Evolutionary conservation across 2,797 vertebrate genomes (phyloP), one percentile per base, ranked within the genome.

Genomic region (Argya squamiceps): DNA sequence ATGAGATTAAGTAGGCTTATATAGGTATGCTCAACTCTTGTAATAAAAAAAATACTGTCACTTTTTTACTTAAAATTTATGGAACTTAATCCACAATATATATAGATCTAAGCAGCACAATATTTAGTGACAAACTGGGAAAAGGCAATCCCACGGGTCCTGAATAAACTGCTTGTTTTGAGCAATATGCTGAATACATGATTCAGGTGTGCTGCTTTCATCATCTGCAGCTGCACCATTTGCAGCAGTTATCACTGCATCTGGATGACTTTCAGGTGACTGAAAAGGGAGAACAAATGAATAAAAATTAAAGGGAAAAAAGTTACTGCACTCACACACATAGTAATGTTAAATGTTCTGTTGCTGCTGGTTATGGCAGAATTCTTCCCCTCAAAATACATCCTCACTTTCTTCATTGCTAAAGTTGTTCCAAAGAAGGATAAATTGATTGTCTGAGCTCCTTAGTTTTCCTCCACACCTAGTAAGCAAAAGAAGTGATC

Each of bases 201-300:
- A 53, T 27, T 46, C 27, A n/a, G 23, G 7, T 49, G 21, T 2
- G 0, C 18, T 50, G 20, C 15, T 85, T 91, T 77, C 0, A 0
- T 11, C 12, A 15, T 43, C n/a, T 16, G 4, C 18, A 77, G 21
- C 60, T 90, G 34, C 34, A 34, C 4, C 24, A 10, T 74, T 86
- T 88, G 10, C 24, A 71, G 21, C 19, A 53, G 37, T 29, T 68
- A 26, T 49, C n/a, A 60, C 30, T 70, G n/a, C 4, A 53, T 41
- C 27, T 73, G n/a, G 10, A 75, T 64, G n/a, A 56, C 7, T 77
- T 60, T 53, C 62, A 75, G 29, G 3, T 46, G 26, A n/a, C 14
- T 39, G 24, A 73, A 67, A 46, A 2, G 4, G 27, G 13, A 81
- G 26, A 65, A 37, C 1, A 86, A 67, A 84, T 24, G 1, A 88